phyloP scores from a whole-genome alignment of 1,140 invertebrate species.

The Bombyx mandarina region DNA sequence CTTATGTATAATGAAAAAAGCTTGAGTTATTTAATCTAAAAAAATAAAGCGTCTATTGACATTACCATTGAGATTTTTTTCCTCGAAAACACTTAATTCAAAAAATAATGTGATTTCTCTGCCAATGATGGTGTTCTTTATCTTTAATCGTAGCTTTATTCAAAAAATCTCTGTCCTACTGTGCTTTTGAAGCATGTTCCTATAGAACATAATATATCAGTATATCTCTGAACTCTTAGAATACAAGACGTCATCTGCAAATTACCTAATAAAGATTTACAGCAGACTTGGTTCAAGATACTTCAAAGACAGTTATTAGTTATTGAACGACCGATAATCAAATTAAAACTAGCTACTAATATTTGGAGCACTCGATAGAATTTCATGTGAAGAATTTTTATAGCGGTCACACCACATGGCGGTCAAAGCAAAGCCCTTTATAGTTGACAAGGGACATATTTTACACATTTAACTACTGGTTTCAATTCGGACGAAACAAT shows the following conservation, averaged over 20 bases:
- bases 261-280: no score
- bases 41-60: background rate
- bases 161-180: no score
- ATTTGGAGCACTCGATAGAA: constrained; percentile 12
- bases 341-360: background rate
- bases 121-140: no score
- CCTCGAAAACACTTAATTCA: no score
- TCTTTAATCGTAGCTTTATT: no score
- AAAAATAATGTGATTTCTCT: no score
- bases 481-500: constrained; percentile 24
- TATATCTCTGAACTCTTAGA: no score
- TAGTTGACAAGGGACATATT: constrained; percentile 40
- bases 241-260: no score
- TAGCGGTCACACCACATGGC: constrained; percentile 10
- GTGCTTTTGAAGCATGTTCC: no score
- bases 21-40: background rate
- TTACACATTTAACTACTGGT: constrained; percentile 38
- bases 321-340: background rate
- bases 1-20: background rate
- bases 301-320: background rate
- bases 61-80: no score
- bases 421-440: constrained; percentile 17
- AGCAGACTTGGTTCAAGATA: no score
- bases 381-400: constrained; percentile 30
- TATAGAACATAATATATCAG: no score